A percentile compares a stretch with the other conserved stretches of the same genome.
Conservation (phyloP, 2,797 vertebrate species). For the Mionectes olivaceus region DNA sequence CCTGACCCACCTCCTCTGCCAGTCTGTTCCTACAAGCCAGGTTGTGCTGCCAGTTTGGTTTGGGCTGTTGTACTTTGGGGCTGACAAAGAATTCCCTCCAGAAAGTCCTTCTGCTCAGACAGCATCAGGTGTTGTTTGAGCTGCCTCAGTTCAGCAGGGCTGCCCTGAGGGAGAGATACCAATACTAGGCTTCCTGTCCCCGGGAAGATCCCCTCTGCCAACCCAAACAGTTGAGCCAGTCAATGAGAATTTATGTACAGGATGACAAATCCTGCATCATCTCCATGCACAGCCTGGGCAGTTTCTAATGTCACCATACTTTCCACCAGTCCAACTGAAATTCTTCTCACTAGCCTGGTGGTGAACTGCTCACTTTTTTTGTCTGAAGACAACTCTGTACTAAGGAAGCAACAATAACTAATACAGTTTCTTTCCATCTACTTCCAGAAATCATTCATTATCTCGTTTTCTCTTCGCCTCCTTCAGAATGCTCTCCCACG, state of each 20-base stretch:
- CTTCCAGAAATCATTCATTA: not conserved
- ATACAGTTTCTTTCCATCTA: not conserved
- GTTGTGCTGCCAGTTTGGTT: not conserved
- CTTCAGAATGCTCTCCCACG: not conserved
- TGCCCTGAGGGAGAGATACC: not conserved
- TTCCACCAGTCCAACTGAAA: slow-evolving; percentile 26
- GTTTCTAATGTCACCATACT: slow-evolving; percentile 7
- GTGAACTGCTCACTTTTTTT: not conserved
- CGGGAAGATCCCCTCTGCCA: not conserved
- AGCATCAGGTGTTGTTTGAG: not conserved
- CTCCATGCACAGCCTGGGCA: not conserved
- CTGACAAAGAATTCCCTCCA: not conserved
- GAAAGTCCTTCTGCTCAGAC: not conserved
- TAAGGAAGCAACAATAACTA: not conserved
- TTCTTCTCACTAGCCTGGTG: not conserved
- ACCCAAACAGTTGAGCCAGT: slow-evolving; percentile 56
- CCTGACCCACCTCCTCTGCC: not conserved
- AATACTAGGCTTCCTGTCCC: not conserved
- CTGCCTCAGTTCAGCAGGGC: not conserved
- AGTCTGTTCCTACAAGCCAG: not conserved
- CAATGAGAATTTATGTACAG: slow-evolving; percentile 30
- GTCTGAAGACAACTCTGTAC: not conserved
- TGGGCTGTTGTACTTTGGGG: not conserved
- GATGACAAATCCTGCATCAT: slow-evolving; percentile 43
- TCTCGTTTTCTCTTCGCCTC: not conserved